These are phyloP conservation scores for Daptonema setosum DNA, from an alignment of 2,888 invertebrate genomes.

Conservation along the genomic window DNA sequence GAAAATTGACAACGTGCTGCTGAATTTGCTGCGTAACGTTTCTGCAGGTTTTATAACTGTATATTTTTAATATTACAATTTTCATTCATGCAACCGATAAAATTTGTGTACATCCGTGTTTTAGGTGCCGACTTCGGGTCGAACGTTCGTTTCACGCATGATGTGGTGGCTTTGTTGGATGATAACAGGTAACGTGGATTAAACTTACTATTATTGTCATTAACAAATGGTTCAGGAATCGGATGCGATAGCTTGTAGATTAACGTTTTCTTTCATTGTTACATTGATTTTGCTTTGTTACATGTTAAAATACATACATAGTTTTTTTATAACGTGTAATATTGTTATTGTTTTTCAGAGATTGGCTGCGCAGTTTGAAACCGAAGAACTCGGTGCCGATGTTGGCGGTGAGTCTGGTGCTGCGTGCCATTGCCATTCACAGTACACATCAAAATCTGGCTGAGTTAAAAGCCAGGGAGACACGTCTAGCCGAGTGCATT, in stretches of 20 bases:
- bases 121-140: not conserved
- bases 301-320: too few relatives aligned
- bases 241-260: too few relatives aligned
- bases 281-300: too few relatives aligned
- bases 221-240: too few relatives aligned
- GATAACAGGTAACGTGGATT: too few relatives aligned
- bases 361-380: not conserved
- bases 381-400: not conserved
- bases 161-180: not conserved
- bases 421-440: not conserved
- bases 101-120: not conserved
- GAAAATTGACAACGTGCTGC: slow-evolving; percentile 15
- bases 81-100: not conserved
- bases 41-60: slow-evolving; percentile 6
- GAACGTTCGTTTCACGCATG: not conserved
- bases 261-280: too few relatives aligned
- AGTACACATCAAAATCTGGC: not conserved
- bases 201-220: too few relatives aligned
- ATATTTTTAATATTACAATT: not conserved
- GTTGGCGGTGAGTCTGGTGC: not conserved
- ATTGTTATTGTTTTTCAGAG: not conserved
- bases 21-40: slow-evolving; percentile 12
- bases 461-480: not conserved
- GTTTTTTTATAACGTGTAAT: too few relatives aligned
- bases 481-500: slow-evolving; percentile 6